Base-by-base conservation (phyloP, 2,888 invertebrate genomes). In the Pemphredon lugubris region DNA sequence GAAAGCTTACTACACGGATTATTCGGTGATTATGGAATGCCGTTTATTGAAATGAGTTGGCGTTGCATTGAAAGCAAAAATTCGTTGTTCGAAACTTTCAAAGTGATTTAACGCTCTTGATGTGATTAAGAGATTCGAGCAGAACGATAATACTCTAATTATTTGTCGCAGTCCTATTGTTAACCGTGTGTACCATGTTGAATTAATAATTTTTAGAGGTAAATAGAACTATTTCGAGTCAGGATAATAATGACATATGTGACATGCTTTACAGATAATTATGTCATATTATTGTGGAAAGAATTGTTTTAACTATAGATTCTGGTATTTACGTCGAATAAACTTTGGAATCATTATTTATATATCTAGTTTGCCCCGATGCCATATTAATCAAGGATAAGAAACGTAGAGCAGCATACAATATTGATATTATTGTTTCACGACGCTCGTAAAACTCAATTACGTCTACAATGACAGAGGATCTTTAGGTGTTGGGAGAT, bases 71-170 rank as follows among this genome's bases (percentile, higher is more conserved):
- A 11, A 11, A 37, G 4, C n/a, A 37, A 4, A 4, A 14, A n/a
- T 32, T 5, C 11, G n/a, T 26, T 16, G 16, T 30, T 30, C n/a
- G n/a, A 30, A 50, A 50, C 6, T 48, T 13, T 58, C 37, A 30
- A 20, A 40, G 20, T 21, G 58, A 7, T 26, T n/a, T 50, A 11
- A 11, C 1, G 20, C 13, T 18, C 14, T 0, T 4, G 6, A 40
- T 34, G 50, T 14, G 37, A 37, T 42, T 5, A 11, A 42, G 42
- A 3, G 5, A 11, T 7, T 39, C 18, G 11, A 20, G 13, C 14
- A 20, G 14, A n/a, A 20, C n/a, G 9, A 48, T 47, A 55, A 70
- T 70, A 63, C 58, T 59, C 59, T 32, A 5, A 61, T 37, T 42
- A 54, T 40, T 34, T 26, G 26, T 11, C 20, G 40, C 23, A 1